Evolutionary conservation across 2,797 vertebrate species (phyloP).

Genomic region (Coracias cyanogaster): DNA sequence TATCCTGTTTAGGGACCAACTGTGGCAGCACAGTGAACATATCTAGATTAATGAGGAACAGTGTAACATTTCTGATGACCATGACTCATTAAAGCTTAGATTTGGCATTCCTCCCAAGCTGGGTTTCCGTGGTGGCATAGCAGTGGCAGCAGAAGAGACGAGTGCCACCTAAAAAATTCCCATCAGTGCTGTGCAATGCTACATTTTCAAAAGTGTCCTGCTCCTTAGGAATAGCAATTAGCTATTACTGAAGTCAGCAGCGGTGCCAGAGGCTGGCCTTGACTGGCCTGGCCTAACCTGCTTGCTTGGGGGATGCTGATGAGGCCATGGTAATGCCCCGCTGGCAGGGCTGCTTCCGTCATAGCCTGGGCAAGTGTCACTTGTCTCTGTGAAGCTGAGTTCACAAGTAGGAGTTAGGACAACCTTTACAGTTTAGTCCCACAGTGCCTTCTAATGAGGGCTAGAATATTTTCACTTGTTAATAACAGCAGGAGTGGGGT

Average conservation of each 20-base stretch:
- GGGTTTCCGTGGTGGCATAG: not conserved
- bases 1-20: not conserved
- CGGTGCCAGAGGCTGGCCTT: not conserved
- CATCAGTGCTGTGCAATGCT: not conserved
- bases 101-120: not conserved
- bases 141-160: not conserved
- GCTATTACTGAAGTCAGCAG: not conserved
- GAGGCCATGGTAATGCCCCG: not conserved
- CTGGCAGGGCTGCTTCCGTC: not conserved
- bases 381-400: not conserved
- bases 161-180: not conserved
- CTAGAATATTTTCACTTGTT: not conserved
- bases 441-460: not conserved
- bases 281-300: not conserved
- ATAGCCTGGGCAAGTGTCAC: fast-evolving
- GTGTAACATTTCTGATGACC: not conserved
- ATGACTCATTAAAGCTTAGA: not conserved
- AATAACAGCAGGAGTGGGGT: not conserved
- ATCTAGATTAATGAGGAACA: not conserved
- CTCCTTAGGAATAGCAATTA: not conserved
- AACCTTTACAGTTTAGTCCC: not conserved
- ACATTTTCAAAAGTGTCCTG: not conserved
- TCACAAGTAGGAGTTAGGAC: not conserved
- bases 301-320: not conserved
- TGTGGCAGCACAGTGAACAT: not conserved